A percentile compares a stretch with the other conserved stretches of the same genome.
phyloP scores from a whole-genome alignment of 53 echinoderm and acorn worm species.

The Pentamera pediparva region DNA sequence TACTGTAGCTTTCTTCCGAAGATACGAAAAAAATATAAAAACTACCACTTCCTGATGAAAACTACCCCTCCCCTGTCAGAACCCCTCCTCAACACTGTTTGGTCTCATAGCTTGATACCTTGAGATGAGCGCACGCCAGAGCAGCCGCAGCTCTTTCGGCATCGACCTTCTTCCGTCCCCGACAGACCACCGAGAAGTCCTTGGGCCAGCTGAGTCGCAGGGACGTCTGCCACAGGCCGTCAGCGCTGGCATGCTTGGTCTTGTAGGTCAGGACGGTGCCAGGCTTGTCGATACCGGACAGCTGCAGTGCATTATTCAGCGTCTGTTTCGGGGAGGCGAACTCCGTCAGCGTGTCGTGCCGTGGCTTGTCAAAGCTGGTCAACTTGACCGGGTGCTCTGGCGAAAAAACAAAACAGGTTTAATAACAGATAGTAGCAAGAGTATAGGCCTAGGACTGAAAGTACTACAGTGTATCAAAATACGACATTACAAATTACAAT shows the following conservation, averaged over 20 bases:
- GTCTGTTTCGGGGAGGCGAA: conserved; percentile 48
- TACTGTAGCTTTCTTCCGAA: no score
- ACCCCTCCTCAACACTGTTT: no score
- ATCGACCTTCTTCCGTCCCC: conserved; percentile 48
- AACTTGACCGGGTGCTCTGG: no score
- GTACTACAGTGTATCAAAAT: no score
- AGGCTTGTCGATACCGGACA: background rate
- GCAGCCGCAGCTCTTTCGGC: conserved; percentile 83
- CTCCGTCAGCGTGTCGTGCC: conserved; percentile 34
- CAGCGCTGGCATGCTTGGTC: background rate
- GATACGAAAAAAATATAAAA: no score
- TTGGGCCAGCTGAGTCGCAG: conserved; percentile 61
- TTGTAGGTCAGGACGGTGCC: background rate
- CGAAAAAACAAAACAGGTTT: no score
- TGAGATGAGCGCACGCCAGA: conserved; percentile 62
- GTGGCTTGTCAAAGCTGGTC: no score
- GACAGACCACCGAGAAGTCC: conserved; percentile 56
- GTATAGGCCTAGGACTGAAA: no score
- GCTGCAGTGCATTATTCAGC: conserved; percentile 42
- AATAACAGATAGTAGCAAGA: no score
- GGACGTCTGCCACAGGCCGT: conserved; percentile 12
- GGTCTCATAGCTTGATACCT: conserved; percentile 45
- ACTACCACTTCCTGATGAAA: no score
- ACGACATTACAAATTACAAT: no score
- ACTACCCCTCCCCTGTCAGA: background rate